Percentiles rank a stretch among this genome's conserved stretches.
These are phyloP conservation scores for Tachystola acroxantha DNA, from an alignment of 2,888 invertebrate species.

Conservation along the genomic window DNA sequence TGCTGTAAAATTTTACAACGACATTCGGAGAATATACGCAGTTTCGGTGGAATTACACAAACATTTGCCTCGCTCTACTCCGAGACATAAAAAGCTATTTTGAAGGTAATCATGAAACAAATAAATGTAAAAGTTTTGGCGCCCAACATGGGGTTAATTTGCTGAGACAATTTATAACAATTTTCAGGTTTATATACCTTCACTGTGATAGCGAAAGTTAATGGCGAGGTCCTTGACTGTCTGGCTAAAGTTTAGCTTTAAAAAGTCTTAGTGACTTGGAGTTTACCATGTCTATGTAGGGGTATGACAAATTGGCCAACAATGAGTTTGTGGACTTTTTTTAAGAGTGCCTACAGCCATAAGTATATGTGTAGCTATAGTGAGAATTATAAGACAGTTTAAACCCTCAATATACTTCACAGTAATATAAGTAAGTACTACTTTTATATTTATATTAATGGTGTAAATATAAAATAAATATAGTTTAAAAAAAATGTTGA, in stretches of 20 bases:
- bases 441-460: too few relatives aligned
- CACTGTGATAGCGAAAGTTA: background rate
- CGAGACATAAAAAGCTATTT: background rate
- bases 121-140: conserved; percentile 17
- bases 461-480: too few relatives aligned
- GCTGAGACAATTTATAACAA: background rate
- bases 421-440: too few relatives aligned
- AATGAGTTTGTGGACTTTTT: too few relatives aligned
- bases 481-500: too few relatives aligned
- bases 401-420: too few relatives aligned
- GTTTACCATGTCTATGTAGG: too few relatives aligned
- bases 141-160: conserved; percentile 26
- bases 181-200: background rate
- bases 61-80: background rate
- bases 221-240: conserved; percentile 13
- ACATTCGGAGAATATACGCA: conserved; percentile 2
- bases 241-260: conserved; percentile 19
- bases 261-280: too few relatives aligned
- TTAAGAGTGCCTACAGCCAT: too few relatives aligned
- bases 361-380: too few relatives aligned
- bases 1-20: conserved; percentile 20
- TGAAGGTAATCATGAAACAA: background rate
- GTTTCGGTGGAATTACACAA: conserved; percentile 3
- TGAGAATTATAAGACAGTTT: too few relatives aligned
- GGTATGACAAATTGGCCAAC: too few relatives aligned